A percentile compares a stretch with the other conserved stretches of the same genome.
phyloP scores from a whole-genome alignment of 2,888 invertebrate genomes.

The Dryomyza anilis region DNA sequence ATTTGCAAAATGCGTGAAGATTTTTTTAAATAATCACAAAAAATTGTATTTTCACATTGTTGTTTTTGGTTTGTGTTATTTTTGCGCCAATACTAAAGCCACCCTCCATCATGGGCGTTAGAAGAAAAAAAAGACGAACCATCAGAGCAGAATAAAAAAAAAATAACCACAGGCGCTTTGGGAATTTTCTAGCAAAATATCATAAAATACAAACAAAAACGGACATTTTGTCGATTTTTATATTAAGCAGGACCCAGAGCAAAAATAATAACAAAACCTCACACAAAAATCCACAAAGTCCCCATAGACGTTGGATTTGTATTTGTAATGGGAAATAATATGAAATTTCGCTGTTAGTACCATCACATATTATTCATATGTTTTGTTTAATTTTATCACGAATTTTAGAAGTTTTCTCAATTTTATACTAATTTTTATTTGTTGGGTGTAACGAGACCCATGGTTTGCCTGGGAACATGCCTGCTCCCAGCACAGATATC shows the following conservation, averaged over 20 bases:
- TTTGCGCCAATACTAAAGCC: not conserved
- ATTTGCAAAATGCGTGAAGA: slow-evolving; percentile 56
- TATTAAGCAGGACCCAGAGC: too few species aligned
- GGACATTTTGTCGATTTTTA: too few species aligned
- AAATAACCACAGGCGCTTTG: slow-evolving; percentile 53
- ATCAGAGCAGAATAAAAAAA: slow-evolving; percentile 35
- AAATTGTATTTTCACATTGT: slow-evolving; percentile 12
- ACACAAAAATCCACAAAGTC: too few species aligned
- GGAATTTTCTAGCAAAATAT: slow-evolving; percentile 52
- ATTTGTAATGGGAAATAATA: too few species aligned
- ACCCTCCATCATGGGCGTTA: not conserved
- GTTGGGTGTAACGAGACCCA: not conserved
- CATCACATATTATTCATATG: too few species aligned
- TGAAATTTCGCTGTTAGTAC: too few species aligned
- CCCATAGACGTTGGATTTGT: slow-evolving; percentile 27
- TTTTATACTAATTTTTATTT: not conserved
- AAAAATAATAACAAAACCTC: too few species aligned
- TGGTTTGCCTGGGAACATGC: slow-evolving; percentile 1
- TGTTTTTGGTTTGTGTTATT: slow-evolving; percentile 6
- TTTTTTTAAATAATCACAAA: slow-evolving; percentile 44
- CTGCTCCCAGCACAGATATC: not conserved
- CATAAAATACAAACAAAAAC: too few species aligned
- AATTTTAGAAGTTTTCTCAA: too few species aligned
- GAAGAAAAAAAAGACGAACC: slow-evolving; percentile 20
- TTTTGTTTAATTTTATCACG: too few species aligned